Percentiles rank a stretch among this genome's conserved stretches.
Evolutionary conservation across 2,797 vertebrate species (phyloP).

Genomic region (Microctenopoma stevenorrisi): DNA sequence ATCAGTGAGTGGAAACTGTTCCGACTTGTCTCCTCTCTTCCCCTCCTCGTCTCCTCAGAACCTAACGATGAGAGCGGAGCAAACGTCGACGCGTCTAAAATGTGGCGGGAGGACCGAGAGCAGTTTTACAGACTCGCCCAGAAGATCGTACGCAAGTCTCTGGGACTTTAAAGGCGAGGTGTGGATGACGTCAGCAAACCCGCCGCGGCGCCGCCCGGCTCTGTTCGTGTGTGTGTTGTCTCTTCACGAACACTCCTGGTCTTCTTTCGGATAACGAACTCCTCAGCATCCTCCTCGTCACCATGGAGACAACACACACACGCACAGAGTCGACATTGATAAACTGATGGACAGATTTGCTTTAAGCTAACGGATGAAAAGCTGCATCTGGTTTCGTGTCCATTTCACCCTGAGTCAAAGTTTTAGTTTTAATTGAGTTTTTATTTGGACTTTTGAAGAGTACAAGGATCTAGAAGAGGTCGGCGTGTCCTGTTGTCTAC

Average conservation of each 20-base stretch:
- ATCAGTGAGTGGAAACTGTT: neutral
- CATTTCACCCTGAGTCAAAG: no score
- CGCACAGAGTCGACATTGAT: slow-evolving; percentile 19
- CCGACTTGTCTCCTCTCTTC: neutral
- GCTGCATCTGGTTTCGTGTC: no score
- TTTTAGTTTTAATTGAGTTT: no score
- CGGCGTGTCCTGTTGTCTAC: no score
- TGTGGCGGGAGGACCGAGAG: slow-evolving; percentile 97
- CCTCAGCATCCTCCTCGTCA: neutral
- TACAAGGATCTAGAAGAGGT: no score
- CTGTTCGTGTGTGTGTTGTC: neutral
- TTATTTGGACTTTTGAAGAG: no score
- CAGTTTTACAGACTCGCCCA: slow-evolving; percentile 94
- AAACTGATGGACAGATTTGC: slow-evolving; percentile 24
- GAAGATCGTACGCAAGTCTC: slow-evolving; percentile 94
- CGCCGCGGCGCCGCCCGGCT: no score
- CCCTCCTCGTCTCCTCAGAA: slow-evolving; percentile 77
- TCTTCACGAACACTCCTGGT: neutral
- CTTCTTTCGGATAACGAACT: neutral
- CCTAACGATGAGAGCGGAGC: slow-evolving; percentile 98
- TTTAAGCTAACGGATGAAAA: no score
- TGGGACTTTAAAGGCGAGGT: slow-evolving; percentile 85
- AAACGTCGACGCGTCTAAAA: slow-evolving; percentile 96
- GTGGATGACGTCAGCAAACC: slow-evolving; percentile 18
- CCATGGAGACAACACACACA: slow-evolving; percentile 37